Evolutionary conservation across 2,888 invertebrate species (phyloP), one percentile per base, ranked within the genome.

Genomic region (Ommatoiulus sabulosus): DNA sequence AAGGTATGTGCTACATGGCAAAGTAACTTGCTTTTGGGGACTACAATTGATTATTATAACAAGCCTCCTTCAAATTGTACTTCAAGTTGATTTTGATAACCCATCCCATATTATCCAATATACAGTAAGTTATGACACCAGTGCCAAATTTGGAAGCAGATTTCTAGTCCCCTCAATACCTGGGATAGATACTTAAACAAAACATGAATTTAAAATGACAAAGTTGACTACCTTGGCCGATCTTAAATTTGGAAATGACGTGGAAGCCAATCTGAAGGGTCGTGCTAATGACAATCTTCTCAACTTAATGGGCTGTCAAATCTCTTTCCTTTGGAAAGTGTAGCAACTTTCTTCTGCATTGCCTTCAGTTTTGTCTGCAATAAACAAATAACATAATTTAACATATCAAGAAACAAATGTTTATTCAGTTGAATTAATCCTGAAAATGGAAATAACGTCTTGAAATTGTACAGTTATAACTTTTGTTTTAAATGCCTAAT

Each of bases 261-360:
- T 63, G 63, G 63, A 63, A 63, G 63, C 63, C 63, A n/a, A 63
- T 63, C n/a, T 63, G 63, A 63, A 4, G 63, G n/a, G n/a, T 63
- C 63, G n/a, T 63, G 63, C 63, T 17, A 63, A 63, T 63, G 63
- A 20, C n/a, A 17, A n/a, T 63, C 63, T 63, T 84, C 84, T 87
- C 87, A 87, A 48, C 46, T 44, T 44, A 48, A 20, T 20, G 87
- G 87, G 20, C 87, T 87, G 52, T 87, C 87, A 12, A 87, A 35
- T 48, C 95, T 96, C 86, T 94, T 95, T 12, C 94, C 95, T 92
- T 97, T 97, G 90, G 97, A 96, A 88, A 98, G 93, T 4, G 95
- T 94, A 0, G 97, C 97, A 7, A 98, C 95, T 93, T 98, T 98
- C 92, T 97, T 97, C 90, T 97, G 93, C 90, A 98, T 93, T 90